Evolutionary conservation across 1,140 invertebrate species (phyloP).

Genomic region (Philaenus spumarius): DNA sequence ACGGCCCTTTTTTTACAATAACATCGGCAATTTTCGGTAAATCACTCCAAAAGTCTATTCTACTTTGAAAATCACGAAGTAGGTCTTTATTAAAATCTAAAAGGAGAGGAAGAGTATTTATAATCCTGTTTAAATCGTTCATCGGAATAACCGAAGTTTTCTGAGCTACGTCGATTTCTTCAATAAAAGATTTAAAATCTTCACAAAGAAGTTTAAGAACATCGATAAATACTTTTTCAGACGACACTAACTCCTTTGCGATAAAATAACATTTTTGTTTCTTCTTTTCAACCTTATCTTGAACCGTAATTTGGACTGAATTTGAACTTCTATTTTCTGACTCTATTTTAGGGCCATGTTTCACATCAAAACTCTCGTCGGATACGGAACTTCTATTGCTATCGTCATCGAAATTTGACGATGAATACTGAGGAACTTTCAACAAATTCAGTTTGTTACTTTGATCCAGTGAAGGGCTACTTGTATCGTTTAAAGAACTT

Average conservation of each 20-base stretch:
- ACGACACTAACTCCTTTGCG: constrained; percentile 59
- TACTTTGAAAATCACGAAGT: constrained; percentile 52
- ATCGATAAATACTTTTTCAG: constrained; percentile 63
- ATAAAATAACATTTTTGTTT: constrained; percentile 47
- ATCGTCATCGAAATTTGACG: not conserved
- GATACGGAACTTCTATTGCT: constrained; percentile 22
- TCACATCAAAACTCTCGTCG: constrained; percentile 11
- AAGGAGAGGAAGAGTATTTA: constrained; percentile 51
- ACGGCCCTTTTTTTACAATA: constrained; percentile 67
- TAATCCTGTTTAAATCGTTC: constrained; percentile 49
- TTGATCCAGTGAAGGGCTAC: not conserved
- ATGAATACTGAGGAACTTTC: not conserved
- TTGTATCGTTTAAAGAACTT: constrained; percentile 2
- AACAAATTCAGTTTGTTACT: not conserved
- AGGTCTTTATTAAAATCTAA: constrained; percentile 58
- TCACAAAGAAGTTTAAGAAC: constrained; percentile 60
- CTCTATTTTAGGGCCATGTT: constrained; percentile 4
- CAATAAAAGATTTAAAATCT: constrained; percentile 52
- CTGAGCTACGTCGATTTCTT: constrained; percentile 41
- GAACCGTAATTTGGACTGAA: constrained; percentile 21
- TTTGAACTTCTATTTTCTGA: constrained; percentile 1
- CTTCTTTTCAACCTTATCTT: constrained; percentile 32
- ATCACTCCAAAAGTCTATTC: constrained; percentile 54
- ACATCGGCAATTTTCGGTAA: constrained; percentile 61
- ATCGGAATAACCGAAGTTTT: constrained; percentile 43